phyloP scores from a whole-genome alignment of 1,140 invertebrate species.

The Drosophila sechellia region DNA sequence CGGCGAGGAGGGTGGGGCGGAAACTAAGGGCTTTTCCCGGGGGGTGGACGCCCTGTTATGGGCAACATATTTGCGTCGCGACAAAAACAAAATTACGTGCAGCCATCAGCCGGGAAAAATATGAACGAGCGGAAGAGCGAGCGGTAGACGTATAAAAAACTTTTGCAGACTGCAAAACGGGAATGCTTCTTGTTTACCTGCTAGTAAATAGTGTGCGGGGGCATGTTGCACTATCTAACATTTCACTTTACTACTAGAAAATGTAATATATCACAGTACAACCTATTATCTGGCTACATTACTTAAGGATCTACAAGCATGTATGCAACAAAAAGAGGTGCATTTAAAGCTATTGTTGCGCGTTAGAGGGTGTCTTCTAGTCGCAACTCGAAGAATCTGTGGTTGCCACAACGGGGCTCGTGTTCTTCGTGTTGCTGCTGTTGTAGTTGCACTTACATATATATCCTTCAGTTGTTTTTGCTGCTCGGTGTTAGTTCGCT shows the following conservation, averaged over 20 bases:
- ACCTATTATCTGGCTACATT: no score
- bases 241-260: no score
- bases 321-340: no score
- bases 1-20: conserved; percentile 38
- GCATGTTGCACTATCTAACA: neutral
- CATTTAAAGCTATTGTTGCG: no score
- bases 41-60: conserved; percentile 44
- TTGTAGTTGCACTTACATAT: conserved; percentile 33
- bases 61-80: conserved; percentile 79
- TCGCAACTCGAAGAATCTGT: neutral
- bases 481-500: conserved; percentile 60
- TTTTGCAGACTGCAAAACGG: conserved; percentile 66
- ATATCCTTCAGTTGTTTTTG: conserved; percentile 34
- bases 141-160: conserved; percentile 63
- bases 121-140: neutral
- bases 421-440: conserved; percentile 30
- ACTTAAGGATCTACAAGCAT: no score
- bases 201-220: neutral
- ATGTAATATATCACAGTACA: no score
- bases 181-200: conserved; percentile 32
- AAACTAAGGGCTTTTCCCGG: neutral
- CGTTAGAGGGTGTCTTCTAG: conserved; percentile 2
- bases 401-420: conserved; percentile 1
- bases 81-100: conserved; percentile 81
- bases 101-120: conserved; percentile 21